Evolutionary conservation across 1,140 invertebrate genomes (phyloP), one percentile per base, ranked within the genome.

Genomic region (Probaryconus sp.): DNA sequence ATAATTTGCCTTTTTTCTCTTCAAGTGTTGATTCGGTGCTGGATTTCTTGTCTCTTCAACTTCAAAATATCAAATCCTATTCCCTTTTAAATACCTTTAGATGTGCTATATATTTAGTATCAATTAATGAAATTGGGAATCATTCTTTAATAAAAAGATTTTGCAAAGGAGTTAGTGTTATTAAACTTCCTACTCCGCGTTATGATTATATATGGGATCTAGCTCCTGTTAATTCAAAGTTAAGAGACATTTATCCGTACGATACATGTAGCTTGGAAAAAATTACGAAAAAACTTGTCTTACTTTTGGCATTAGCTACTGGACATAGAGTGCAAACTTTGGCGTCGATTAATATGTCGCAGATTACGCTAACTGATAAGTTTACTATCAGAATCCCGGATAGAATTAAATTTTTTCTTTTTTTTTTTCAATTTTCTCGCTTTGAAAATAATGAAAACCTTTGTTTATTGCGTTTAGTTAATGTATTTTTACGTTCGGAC

Each of bases 171-270:
- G 58, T 77, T 3, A 73, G 60, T 20, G 43, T 14, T 17, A 16
- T 72, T 9, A 63, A 71, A 20, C 77, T 78, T 2, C 11, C 61
- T 0, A 47, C 42, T 13, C 77, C 77, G 2, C 64, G 68, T 26
- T 83, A 83, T 40, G 35, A 72, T 11, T 13, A 43, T 6, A 69
- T 70, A 1, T 81, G 79, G 79, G 79, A 81, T 38, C 58, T 45
- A 16, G 37, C 9, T 11, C 51, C 21, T 10, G 64, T 43, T 10
- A 35, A 47, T 33, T 28, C 31, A 2, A 68, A 43, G 16, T 20
- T 21, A 20, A 17, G n/a, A 20, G 16, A 35, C 17, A 50, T 50
- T 18, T 50, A 33, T 35, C 47, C 47, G n/a, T 37, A 37, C 9
- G 33, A 37, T 4, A 11, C n/a, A 40, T 2, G 20, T 56, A 13